phyloP scores from a whole-genome alignment of 2,113 vertebrate genomes.

The Tragelaphus imberbis region DNA sequence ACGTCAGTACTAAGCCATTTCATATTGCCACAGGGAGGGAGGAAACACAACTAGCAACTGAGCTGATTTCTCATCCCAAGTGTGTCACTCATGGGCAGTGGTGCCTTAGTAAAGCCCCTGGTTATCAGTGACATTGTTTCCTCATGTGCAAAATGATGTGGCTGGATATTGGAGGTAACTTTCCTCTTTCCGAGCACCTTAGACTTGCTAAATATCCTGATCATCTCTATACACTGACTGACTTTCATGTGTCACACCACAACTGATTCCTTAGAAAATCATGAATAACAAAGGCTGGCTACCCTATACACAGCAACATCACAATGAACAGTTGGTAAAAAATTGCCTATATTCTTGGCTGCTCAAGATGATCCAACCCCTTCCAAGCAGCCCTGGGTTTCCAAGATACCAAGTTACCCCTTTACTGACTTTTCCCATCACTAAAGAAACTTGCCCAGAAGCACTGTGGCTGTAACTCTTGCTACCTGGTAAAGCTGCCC shows the following conservation, averaged over 20 bases:
- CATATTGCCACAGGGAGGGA: too few species aligned
- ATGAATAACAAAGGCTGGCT: not conserved
- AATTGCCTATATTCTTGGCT: not conserved
- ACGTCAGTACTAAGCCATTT: not conserved
- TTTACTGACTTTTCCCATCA: not conserved
- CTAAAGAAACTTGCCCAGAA: not conserved
- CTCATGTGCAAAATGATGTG: not conserved
- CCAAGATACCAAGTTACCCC: not conserved
- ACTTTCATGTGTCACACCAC: not conserved
- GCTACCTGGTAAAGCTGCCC: rapidly evolving
- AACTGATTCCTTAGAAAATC: not conserved
- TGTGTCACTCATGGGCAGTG: not conserved
- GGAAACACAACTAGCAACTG: not conserved
- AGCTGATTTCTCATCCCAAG: not conserved
- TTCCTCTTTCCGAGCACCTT: not conserved
- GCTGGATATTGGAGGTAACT: not conserved
- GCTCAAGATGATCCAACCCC: not conserved
- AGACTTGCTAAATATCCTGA: not conserved
- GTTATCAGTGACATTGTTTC: not conserved
- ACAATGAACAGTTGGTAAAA: not conserved
- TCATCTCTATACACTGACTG: not conserved
- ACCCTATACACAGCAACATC: not conserved
- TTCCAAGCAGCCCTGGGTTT: not conserved
- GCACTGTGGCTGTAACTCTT: not conserved
- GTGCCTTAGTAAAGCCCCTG: not conserved